These are phyloP conservation scores for Sturnus vulgaris DNA, from an alignment of 2,113 vertebrate genomes.

Conservation along the genomic window DNA sequence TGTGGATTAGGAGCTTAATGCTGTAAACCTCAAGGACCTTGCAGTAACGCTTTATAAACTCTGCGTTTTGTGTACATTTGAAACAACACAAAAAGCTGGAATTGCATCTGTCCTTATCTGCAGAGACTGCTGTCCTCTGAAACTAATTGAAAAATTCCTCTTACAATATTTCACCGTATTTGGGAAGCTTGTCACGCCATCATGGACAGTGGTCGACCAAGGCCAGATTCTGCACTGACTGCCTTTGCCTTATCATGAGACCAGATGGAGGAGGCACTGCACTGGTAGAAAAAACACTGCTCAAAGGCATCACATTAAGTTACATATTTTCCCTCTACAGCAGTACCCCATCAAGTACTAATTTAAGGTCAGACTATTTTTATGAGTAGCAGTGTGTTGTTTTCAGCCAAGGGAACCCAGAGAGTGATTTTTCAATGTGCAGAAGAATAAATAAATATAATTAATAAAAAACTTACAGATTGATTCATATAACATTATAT, in stretches of 20 bases:
- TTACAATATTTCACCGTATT: neutral
- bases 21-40: neutral
- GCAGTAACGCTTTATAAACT: neutral
- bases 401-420: fast-evolving
- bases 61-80: neutral
- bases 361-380: neutral
- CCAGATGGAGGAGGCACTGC: neutral
- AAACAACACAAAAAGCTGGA: neutral
- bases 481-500: neutral
- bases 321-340: neutral
- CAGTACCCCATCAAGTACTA: neutral
- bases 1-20: neutral
- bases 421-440: neutral
- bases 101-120: neutral
- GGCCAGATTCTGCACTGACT: neutral
- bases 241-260: neutral
- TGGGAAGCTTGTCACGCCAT: neutral
- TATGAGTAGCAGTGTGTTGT: neutral
- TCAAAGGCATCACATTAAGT: neutral
- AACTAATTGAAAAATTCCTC: neutral
- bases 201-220: neutral
- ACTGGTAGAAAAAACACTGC: neutral
- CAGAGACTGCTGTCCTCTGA: neutral
- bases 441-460: neutral
- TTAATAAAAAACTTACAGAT: neutral